phyloP scores from a whole-genome alignment of 1,140 invertebrate species.

The Musca vetustissima region DNA sequence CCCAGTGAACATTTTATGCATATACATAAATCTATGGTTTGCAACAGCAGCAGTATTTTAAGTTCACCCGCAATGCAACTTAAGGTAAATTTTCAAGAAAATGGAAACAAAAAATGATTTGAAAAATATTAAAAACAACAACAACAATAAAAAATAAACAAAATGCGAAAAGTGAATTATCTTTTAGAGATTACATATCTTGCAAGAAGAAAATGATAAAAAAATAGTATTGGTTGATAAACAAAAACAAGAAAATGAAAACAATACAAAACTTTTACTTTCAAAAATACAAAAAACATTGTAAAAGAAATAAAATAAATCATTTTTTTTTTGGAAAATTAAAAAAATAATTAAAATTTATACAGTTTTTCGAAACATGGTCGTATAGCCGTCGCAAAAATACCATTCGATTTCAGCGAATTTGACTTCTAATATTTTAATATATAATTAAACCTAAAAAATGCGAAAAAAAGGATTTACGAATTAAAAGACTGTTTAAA shows the following conservation, averaged over 20 bases:
- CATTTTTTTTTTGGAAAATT: not conserved
- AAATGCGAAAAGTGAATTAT: constrained; percentile 49
- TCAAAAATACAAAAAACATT: constrained; percentile 24
- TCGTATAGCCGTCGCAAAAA: too few species aligned
- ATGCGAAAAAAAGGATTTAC: too few species aligned
- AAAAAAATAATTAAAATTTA: too few species aligned
- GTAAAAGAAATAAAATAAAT: not conserved
- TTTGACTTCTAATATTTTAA: too few species aligned
- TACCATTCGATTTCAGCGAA: too few species aligned
- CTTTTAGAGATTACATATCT: constrained; percentile 36
- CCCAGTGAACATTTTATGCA: constrained; percentile 10
- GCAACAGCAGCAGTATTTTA: not conserved
- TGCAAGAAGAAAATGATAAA: too few species aligned
- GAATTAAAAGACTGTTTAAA: too few species aligned
- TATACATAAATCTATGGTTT: constrained; percentile 8
- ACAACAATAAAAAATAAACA: not conserved
- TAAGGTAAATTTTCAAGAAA: constrained; percentile 13
- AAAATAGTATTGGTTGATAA: too few species aligned
- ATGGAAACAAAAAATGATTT: not conserved
- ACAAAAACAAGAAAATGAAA: too few species aligned
- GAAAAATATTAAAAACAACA: not conserved
- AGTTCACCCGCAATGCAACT: constrained; percentile 4
- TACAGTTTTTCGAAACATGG: too few species aligned
- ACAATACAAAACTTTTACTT: not conserved
- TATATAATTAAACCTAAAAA: too few species aligned